Evolutionary conservation across 1,140 invertebrate genomes (phyloP).

Genomic region (Bacillus rossius): DNA sequence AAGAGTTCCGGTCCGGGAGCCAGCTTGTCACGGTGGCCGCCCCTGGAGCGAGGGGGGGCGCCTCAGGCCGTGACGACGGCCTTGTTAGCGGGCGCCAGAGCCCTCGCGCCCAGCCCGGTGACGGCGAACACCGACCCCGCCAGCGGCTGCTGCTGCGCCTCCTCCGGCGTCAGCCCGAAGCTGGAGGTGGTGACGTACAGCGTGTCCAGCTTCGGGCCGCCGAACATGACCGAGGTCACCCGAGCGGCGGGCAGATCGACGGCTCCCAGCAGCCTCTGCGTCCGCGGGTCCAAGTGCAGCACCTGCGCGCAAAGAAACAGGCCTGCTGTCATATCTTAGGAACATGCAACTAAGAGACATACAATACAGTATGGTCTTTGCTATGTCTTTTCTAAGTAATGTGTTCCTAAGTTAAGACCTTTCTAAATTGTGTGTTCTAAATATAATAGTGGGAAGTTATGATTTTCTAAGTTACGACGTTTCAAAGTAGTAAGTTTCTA

Average conservation of each 20-base stretch:
- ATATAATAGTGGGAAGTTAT: too few species aligned
- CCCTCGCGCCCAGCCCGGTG: slow-evolving; percentile 56
- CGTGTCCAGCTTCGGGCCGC: slow-evolving; percentile 48
- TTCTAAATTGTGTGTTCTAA: too few species aligned
- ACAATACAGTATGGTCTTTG: too few species aligned
- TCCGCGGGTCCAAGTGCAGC: slow-evolving; percentile 34
- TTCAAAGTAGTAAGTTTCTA: too few species aligned
- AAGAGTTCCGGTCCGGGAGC: too few species aligned
- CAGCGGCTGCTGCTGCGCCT: slow-evolving; percentile 51
- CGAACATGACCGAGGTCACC: slow-evolving; percentile 54
- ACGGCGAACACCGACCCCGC: slow-evolving; percentile 69
- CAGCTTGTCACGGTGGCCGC: too few species aligned
- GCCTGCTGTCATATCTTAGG: slow-evolving; percentile 45
- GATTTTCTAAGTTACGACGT: too few species aligned
- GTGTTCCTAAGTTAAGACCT: too few species aligned
- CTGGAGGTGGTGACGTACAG: slow-evolving; percentile 47
- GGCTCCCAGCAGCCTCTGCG: slow-evolving; percentile 31
- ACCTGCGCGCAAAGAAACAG: slow-evolving; percentile 6
- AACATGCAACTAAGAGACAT: slow-evolving; percentile 61
- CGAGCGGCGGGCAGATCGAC: slow-evolving; percentile 40
- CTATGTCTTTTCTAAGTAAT: too few species aligned
- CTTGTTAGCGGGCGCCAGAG: neutral
- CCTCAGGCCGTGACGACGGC: neutral
- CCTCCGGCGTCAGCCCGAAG: slow-evolving; percentile 41
- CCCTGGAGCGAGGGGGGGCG: too few species aligned